A percentile compares a stretch with the other conserved stretches of the same genome.
Conservation (phyloP, 2,888 invertebrate genomes). For the Thecocarcelia acutangulata region DNA sequence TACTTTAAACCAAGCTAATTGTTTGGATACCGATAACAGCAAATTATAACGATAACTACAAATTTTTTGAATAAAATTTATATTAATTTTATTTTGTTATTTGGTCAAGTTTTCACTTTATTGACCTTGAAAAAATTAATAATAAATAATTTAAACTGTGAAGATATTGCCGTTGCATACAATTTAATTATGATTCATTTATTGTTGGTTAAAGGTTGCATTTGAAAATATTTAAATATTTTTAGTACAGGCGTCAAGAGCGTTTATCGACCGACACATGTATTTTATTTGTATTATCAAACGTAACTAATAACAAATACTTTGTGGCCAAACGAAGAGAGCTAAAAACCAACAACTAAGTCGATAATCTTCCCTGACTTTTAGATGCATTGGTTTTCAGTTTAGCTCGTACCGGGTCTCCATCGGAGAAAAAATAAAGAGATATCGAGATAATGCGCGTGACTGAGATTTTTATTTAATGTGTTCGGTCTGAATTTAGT, state of each 20-base stretch:
- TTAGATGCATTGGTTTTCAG: neutral
- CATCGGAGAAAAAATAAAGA: neutral
- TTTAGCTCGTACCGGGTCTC: neutral
- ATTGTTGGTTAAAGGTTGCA: neutral
- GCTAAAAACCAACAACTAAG: neutral
- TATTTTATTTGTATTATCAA: neutral
- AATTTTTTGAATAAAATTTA: neutral
- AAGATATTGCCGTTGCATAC: constrained; percentile 18
- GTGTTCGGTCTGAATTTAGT: constrained; percentile 15
- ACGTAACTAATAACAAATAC: constrained; percentile 1
- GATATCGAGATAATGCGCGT: constrained; percentile 55
- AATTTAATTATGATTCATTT: constrained; percentile 11
- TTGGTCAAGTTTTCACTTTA: constrained; percentile 4
- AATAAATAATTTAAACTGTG: constrained; percentile 7
- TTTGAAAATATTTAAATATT: constrained; percentile 1
- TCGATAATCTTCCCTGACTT: neutral
- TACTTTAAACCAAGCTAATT: constrained; percentile 7
- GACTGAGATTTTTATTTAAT: constrained; percentile 44
- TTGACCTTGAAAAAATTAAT: neutral
- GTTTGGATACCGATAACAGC: constrained; percentile 10
- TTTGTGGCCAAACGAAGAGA: neutral
- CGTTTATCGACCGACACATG: neutral
- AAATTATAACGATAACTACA: too few relatives aligned
- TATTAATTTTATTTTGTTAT: neutral
- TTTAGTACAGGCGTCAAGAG: neutral